Evolutionary conservation across 2,888 invertebrate genomes (phyloP), one percentile per base, ranked within the genome.

Genomic region (Lochmaea crataegi): DNA sequence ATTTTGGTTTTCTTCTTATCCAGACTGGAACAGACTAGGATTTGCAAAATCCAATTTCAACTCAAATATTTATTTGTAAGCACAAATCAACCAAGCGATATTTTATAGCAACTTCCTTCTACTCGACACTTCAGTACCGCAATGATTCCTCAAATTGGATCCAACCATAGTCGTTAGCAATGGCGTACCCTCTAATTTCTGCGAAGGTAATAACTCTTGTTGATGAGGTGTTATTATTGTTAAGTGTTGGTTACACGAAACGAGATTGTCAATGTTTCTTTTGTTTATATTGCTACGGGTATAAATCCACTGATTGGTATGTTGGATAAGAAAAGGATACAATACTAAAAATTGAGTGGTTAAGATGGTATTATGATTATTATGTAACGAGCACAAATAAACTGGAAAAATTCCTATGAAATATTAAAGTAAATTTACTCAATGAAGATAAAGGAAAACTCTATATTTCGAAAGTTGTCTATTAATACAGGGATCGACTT

Each of bases 171-270:
- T 63, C 32, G 65, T 66, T 71, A 61, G 71, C 76, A 76, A 64
- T 73, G 76, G 73, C 76, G 76, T 76, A 68, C 65, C 74, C 68
- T 73, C 65, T 74, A 74, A 76, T 76, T 72, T 74, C 53, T 65
- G 22, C 26, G 16, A 53, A 68, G 72, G 74, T 63, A 70, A 66
- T 65, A 73, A 72, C 63, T 71, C 68, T 48, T 68, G 73, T 61
- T 69, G 69, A 57, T 72, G 71, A 61, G 67, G 56, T 66, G 66
- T 56, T 66, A 66, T 66, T 66, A 66, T 57, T 66, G 41, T 56
- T 66, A 66, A 66, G 66, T 66, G 66, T 56, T 57, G 42, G 66
- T 56, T 66, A 57, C 18, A 66, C 56, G 14, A 6, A 18, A 14
- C 41, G n/a, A 16, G 38, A 56, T 66, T 66, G 66, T 66, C 66